Evolutionary conservation across 2,888 invertebrate genomes (phyloP).

Genomic region (Acanthosepion pharaonis): DNA sequence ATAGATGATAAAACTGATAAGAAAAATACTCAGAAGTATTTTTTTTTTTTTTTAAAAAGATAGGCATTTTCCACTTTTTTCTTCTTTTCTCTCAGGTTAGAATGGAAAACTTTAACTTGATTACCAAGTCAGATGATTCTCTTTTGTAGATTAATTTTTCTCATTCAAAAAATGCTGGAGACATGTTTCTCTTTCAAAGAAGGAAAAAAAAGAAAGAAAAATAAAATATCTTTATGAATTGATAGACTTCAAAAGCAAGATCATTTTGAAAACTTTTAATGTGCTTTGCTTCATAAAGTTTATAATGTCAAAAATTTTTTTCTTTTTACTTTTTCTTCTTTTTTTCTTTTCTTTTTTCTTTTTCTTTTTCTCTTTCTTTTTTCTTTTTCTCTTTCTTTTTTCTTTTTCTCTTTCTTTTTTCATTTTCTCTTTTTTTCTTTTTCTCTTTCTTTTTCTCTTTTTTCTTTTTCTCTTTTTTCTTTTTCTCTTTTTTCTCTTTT

Average conservation of each 20-base stretch:
- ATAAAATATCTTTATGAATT: not conserved
- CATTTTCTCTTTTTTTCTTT: no score
- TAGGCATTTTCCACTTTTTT: not conserved
- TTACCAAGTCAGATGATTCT: not conserved
- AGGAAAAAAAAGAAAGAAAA: not conserved
- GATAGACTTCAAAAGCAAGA: not conserved
- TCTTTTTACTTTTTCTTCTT: no score
- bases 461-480: no score
- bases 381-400: no score
- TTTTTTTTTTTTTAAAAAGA: not conserved
- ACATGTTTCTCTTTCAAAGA: not conserved
- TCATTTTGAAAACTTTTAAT: not conserved
- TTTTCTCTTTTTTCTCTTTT: no score
- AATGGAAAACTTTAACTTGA: not conserved
- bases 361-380: no score
- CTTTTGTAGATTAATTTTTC: not conserved
- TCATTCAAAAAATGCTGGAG: not conserved
- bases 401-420: no score
- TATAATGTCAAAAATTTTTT: no score
- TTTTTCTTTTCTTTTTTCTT: no score
- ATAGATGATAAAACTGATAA: not conserved
- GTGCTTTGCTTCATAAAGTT: no score
- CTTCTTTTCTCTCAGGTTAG: not conserved
- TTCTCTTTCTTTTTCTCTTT: no score
- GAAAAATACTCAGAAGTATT: not conserved